Conservation (phyloP, 2,888 invertebrate species). For the Calephelis perditalis region DNA sequence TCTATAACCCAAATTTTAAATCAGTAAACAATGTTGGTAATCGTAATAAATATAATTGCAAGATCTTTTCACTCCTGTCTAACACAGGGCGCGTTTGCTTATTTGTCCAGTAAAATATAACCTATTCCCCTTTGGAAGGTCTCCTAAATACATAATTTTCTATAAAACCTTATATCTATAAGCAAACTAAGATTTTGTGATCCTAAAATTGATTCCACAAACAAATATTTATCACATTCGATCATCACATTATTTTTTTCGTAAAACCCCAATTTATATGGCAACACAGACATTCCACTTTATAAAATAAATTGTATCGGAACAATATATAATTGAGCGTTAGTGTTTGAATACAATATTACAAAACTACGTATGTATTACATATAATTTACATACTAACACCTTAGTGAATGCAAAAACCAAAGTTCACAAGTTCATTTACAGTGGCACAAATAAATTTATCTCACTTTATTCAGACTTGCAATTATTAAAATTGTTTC, state of each 20-base stretch:
- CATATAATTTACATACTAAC: too few species aligned
- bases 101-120: too few species aligned
- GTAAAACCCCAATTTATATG: conserved; percentile 24
- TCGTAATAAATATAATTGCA: too few species aligned
- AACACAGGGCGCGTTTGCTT: too few species aligned
- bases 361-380: too few species aligned
- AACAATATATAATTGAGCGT: conserved; percentile 17
- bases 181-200: conserved; percentile 1
- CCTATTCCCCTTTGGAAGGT: too few species aligned
- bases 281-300: conserved; percentile 19
- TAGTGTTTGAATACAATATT: background rate
- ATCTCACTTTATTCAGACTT: conserved; percentile 3
- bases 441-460: background rate
- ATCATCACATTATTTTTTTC: conserved; percentile 55
- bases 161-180: background rate
- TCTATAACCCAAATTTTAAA: too few species aligned
- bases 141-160: background rate
- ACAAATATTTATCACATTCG: conserved; percentile 62
- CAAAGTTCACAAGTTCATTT: too few species aligned
- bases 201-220: background rate
- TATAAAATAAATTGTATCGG: background rate
- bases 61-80: too few species aligned
- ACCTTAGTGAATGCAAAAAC: too few species aligned
- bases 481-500: background rate
- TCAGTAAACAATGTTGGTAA: too few species aligned